These are phyloP conservation scores for Sitophilus oryzae DNA, from an alignment of 1,140 invertebrate species.

Conservation along the genomic window DNA sequence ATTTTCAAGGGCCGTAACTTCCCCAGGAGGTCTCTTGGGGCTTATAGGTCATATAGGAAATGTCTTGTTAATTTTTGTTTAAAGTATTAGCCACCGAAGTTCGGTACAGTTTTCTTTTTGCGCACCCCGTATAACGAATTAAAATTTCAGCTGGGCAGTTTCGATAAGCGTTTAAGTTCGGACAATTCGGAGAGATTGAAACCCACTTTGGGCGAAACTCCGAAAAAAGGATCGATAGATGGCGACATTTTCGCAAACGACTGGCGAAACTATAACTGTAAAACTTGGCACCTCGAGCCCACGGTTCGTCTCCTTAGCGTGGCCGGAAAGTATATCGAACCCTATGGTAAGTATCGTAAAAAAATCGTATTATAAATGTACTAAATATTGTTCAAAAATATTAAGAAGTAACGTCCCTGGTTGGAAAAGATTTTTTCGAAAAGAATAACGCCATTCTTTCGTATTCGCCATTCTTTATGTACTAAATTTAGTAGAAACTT, in stretches of 20 bases:
- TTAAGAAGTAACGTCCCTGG: too few relatives aligned
- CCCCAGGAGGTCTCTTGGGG: too few relatives aligned
- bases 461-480: too few relatives aligned
- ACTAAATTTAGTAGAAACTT: too few relatives aligned
- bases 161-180: slow-evolving; percentile 25
- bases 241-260: slow-evolving; percentile 70
- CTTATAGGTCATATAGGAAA: too few relatives aligned
- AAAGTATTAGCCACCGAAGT: too few relatives aligned
- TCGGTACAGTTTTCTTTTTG: neutral
- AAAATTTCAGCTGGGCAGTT: slow-evolving; percentile 30
- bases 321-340: slow-evolving; percentile 91
- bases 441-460: too few relatives aligned
- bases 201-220: slow-evolving; percentile 43
- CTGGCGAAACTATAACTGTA: slow-evolving; percentile 88
- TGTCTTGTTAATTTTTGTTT: too few relatives aligned
- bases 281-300: slow-evolving; percentile 96
- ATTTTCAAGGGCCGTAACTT: too few relatives aligned
- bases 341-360: slow-evolving; percentile 61
- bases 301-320: slow-evolving; percentile 71
- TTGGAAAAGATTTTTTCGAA: too few relatives aligned
- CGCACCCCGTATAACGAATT: neutral
- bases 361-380: too few relatives aligned
- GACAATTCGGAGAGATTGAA: slow-evolving; percentile 31
- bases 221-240: slow-evolving; percentile 40
- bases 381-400: too few relatives aligned